phyloP scores from a whole-genome alignment of 2,797 vertebrate species.

The Hipposideros larvatus region DNA sequence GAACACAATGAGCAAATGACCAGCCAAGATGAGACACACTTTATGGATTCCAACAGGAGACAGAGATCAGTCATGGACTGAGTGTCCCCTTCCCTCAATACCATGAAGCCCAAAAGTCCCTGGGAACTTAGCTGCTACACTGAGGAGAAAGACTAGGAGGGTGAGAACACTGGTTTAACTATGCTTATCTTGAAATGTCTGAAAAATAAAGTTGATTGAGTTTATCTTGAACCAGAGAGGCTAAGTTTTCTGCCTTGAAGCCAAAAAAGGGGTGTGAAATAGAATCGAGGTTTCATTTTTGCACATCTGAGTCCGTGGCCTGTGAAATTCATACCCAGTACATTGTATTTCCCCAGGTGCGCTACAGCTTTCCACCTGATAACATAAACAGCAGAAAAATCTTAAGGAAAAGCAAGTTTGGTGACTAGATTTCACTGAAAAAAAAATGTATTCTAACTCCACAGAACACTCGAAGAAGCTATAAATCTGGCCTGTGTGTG shows the following conservation, averaged over 20 bases:
- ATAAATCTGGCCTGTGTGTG: not conserved
- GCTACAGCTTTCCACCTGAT: not conserved
- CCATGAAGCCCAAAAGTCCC: not conserved
- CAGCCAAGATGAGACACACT: not conserved
- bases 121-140: not conserved
- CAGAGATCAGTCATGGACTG: not conserved
- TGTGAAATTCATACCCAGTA: slow-evolving; percentile 28
- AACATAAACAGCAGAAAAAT: not conserved
- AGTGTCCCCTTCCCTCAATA: not conserved
- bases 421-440: not conserved
- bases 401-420: slow-evolving; percentile 56
- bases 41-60: not conserved
- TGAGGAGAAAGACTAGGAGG: not conserved
- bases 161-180: not conserved
- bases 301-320: not conserved
- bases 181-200: not conserved
- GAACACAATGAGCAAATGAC: slow-evolving; percentile 3
- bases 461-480: not conserved
- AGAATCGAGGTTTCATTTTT: not conserved
- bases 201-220: not conserved
- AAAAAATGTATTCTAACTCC: not conserved
- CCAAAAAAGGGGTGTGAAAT: not conserved
- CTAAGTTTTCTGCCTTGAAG: not conserved
- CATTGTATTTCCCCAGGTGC: not conserved
- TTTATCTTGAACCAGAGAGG: not conserved